Percentiles rank a stretch among this genome's conserved stretches.
Conservation (phyloP, 2,888 invertebrate species). For the Bombyx huttoni region DNA sequence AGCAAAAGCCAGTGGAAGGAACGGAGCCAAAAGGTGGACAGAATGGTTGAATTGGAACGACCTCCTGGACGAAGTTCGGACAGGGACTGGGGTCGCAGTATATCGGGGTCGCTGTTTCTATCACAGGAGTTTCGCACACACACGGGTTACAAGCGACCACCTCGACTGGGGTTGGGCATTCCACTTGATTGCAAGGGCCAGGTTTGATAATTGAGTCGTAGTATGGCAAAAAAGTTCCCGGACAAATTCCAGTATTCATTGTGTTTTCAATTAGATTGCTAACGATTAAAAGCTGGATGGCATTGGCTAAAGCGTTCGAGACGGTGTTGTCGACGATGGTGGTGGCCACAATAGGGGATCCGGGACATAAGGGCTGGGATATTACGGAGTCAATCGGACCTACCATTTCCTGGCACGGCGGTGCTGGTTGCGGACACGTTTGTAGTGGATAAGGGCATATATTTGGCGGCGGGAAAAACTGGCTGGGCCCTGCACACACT, state of each 20-base stretch:
- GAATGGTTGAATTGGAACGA: slow-evolving; percentile 1
- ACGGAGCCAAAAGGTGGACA: neutral
- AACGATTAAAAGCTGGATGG: slow-evolving; percentile 38
- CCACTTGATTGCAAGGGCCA: neutral
- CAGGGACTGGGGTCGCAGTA: neutral
- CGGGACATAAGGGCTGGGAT: slow-evolving; percentile 11
- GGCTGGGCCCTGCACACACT: neutral
- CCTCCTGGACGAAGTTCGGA: slow-evolving; percentile 1
- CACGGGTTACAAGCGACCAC: neutral
- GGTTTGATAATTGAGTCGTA: slow-evolving; percentile 6
- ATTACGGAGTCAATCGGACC: slow-evolving; percentile 5
- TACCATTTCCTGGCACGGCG: neutral
- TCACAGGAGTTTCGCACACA: neutral
- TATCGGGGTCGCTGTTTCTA: slow-evolving; percentile 5
- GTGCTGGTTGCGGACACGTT: neutral
- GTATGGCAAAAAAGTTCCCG: slow-evolving; percentile 1
- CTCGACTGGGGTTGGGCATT: neutral
- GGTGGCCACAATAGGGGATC: slow-evolving; percentile 17
- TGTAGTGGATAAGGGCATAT: neutral
- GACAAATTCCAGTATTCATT: neutral
- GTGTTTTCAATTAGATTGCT: slow-evolving; percentile 35
- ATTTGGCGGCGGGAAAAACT: slow-evolving; percentile 3
- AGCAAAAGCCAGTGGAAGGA: neutral
- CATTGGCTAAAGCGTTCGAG: slow-evolving; percentile 39
- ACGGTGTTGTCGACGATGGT: slow-evolving; percentile 40